phyloP scores from a whole-genome alignment of 2,797 vertebrate genomes.

The Acrossocheilus wenchowensis region DNA sequence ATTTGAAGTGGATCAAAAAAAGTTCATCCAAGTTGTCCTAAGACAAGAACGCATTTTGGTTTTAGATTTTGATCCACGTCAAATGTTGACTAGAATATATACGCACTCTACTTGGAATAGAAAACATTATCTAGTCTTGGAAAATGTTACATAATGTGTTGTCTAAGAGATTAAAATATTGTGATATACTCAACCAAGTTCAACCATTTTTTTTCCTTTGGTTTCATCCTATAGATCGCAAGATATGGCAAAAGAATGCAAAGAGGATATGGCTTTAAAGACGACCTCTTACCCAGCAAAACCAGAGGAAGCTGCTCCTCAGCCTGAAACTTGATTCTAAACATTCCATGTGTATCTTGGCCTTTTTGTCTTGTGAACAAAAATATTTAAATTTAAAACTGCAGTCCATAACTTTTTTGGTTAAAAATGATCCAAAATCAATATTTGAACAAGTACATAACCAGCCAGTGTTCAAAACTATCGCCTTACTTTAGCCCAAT shows the following conservation, averaged over 20 bases:
- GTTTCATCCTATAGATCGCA: conserved; percentile 67
- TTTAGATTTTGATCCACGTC: too few relatives aligned
- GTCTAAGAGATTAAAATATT: neutral
- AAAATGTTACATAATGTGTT: neutral
- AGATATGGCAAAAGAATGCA: conserved; percentile 69
- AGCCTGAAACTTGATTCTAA: conserved; percentile 65
- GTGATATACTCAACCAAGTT: neutral
- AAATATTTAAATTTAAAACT: neutral
- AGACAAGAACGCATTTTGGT: too few relatives aligned
- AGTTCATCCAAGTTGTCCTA: too few relatives aligned
- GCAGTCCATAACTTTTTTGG: too few relatives aligned
- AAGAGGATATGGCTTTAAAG: conserved; percentile 73
- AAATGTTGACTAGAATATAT: too few relatives aligned
- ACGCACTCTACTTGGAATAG: too few relatives aligned
- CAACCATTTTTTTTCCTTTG: neutral
- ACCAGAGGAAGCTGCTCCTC: conserved; percentile 66
- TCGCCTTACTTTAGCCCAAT: too few relatives aligned
- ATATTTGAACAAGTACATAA: too few relatives aligned
- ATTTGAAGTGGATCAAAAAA: too few relatives aligned
- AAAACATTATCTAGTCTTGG: too few relatives aligned
- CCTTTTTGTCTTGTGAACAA: conserved; percentile 25
- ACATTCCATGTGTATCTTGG: neutral
- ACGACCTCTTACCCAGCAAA: conserved; percentile 64
- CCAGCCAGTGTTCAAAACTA: too few relatives aligned
- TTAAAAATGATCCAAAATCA: too few relatives aligned